Evolutionary conservation across 1,140 invertebrate genomes (phyloP).

Genomic region (Leptinotarsa defecta): DNA sequence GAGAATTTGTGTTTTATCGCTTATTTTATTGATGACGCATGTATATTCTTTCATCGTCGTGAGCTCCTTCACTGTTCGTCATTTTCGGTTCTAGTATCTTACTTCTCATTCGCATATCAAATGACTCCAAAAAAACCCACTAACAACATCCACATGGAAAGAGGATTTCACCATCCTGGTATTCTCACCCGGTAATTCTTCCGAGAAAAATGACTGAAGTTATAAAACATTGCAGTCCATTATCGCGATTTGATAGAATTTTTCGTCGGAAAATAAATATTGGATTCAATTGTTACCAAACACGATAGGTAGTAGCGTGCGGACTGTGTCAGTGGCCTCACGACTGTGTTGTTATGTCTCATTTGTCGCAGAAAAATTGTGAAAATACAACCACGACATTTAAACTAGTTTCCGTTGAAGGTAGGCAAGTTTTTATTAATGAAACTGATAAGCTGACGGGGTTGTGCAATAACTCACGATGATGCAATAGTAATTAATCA

Average conservation of each 20-base stretch:
- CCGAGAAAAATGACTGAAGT: background rate
- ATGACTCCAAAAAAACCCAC: too few species aligned
- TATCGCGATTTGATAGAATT: slow-evolving; percentile 1
- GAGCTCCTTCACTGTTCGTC: too few species aligned
- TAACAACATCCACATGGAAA: too few species aligned
- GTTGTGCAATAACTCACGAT: too few species aligned
- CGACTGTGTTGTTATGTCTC: background rate
- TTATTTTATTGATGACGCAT: too few species aligned
- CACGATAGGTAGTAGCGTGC: background rate
- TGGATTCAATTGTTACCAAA: background rate
- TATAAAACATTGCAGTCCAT: background rate
- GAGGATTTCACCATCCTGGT: background rate
- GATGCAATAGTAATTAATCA: too few species aligned
- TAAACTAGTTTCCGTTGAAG: background rate
- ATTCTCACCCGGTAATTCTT: background rate
- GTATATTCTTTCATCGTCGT: too few species aligned
- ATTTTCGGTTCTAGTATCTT: too few species aligned
- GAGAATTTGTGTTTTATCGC: too few species aligned
- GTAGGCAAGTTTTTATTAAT: background rate
- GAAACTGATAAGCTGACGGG: too few species aligned
- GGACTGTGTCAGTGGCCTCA: background rate
- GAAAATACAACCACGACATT: background rate
- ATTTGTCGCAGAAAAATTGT: background rate
- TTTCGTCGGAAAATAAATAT: background rate
- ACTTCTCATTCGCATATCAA: too few species aligned